A percentile compares a stretch with the other conserved stretches of the same genome.
Conservation (phyloP, 1,140 invertebrate genomes). For the Muscidifurax raptorellus region DNA sequence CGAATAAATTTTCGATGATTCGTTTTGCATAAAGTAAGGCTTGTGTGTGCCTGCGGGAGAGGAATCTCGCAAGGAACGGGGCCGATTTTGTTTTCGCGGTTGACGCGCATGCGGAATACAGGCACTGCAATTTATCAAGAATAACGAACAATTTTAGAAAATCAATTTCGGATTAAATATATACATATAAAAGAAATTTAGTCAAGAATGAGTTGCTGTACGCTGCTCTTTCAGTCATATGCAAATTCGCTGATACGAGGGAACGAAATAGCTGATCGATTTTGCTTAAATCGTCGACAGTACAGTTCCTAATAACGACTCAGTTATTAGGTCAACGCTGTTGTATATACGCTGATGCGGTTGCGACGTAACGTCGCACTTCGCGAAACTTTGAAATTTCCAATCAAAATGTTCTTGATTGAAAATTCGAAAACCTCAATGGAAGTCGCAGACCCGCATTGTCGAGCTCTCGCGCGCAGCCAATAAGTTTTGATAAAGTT, state of each 20-base stretch:
- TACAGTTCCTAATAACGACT: background rate
- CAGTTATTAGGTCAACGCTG: background rate
- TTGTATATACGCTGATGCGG: background rate
- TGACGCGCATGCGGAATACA: background rate
- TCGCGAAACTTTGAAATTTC: slow-evolving; percentile 28
- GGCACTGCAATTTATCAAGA: no score
- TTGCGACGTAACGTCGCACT: background rate
- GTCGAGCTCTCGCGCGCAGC: background rate
- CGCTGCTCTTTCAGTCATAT: background rate
- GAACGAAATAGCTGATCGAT: background rate
- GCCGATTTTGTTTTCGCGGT: background rate
- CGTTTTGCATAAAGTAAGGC: background rate
- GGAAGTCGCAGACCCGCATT: background rate
- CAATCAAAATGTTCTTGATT: slow-evolving; percentile 38
- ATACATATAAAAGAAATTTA: background rate
- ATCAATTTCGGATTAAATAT: background rate
- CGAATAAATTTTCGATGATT: slow-evolving; percentile 4
- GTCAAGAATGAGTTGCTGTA: background rate
- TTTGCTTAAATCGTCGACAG: background rate
- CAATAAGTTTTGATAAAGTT: background rate
- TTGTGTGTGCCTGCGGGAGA: no score
- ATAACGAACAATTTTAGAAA: background rate
- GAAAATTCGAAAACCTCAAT: slow-evolving; percentile 1
- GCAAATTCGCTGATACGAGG: background rate
- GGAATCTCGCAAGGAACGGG: no score